Percentiles rank a stretch among this genome's conserved stretches.
These are phyloP conservation scores for Entomyzon cyanotis DNA, from an alignment of 2,113 vertebrate species.

Conservation along the genomic window DNA sequence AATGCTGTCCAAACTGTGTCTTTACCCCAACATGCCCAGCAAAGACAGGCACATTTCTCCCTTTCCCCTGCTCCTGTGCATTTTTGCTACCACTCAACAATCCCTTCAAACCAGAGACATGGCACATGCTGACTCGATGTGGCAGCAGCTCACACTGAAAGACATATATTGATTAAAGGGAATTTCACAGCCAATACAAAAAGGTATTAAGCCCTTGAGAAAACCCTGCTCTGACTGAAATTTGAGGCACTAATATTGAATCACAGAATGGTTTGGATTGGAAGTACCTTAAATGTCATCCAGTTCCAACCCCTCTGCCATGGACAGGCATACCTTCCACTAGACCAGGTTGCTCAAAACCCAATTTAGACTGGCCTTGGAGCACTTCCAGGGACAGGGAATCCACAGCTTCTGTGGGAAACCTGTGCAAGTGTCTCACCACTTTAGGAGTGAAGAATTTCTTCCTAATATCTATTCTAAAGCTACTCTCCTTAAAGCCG, in stretches of 20 bases:
- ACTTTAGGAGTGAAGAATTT: background rate
- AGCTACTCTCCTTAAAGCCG: background rate
- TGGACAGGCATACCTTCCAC: background rate
- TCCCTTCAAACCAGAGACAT: background rate
- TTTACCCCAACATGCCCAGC: background rate
- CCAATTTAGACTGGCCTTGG: background rate
- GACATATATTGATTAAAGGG: background rate
- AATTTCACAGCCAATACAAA: background rate
- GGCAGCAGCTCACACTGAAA: background rate
- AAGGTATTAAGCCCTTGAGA: background rate
- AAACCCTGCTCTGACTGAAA: background rate
- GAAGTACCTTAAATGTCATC: background rate
- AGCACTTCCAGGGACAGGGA: background rate
- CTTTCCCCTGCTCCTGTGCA: background rate
- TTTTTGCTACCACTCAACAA: background rate
- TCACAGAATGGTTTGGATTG: background rate
- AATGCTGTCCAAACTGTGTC: background rate
- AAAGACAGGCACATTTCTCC: background rate
- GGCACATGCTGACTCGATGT: rapidly evolving
- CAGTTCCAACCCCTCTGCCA: rapidly evolving
- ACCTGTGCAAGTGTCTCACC: background rate
- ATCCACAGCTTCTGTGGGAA: background rate
- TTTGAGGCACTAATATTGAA: background rate
- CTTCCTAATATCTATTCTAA: background rate
- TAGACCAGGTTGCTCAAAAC: background rate